phyloP scores from a whole-genome alignment of 2,113 vertebrate species.

The Strix uralensis region DNA sequence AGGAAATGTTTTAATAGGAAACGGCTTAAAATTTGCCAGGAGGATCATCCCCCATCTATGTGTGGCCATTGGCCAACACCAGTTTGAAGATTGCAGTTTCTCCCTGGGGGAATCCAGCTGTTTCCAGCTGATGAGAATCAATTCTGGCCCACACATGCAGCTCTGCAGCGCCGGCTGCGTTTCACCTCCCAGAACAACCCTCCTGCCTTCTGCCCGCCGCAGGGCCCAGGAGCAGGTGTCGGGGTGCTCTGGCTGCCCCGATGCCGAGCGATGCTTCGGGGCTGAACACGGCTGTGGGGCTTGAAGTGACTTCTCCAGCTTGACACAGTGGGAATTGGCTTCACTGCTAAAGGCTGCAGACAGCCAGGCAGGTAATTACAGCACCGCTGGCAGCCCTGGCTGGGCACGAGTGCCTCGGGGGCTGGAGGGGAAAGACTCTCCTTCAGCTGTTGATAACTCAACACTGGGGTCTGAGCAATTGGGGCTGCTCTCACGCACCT shows the following conservation, averaged over 20 bases:
- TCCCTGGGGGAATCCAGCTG: not conserved
- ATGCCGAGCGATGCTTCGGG: fast-evolving
- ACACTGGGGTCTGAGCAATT: not conserved
- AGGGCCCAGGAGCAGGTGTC: fast-evolving
- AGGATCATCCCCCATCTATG: not conserved
- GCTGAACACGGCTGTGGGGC: not conserved
- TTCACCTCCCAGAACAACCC: not conserved
- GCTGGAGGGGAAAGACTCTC: not conserved
- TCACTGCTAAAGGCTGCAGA: not conserved
- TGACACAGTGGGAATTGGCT: not conserved
- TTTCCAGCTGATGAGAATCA: not conserved
- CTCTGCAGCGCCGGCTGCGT: fast-evolving
- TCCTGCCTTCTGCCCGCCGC: fast-evolving
- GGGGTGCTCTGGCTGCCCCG: not conserved
- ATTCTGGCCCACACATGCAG: not conserved
- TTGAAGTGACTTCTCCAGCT: not conserved
- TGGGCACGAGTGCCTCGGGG: fast-evolving
- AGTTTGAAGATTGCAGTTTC: not conserved
- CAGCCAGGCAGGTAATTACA: not conserved
- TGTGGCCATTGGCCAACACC: not conserved
- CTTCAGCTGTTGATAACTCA: not conserved
- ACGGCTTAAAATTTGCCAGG: not conserved
- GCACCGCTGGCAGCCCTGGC: fast-evolving
- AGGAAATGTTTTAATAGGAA: not conserved
- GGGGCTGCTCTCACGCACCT: not conserved